These are phyloP conservation scores for Elephas maximus DNA, from an alignment of 2,113 vertebrate species.

Conservation along the genomic window DNA sequence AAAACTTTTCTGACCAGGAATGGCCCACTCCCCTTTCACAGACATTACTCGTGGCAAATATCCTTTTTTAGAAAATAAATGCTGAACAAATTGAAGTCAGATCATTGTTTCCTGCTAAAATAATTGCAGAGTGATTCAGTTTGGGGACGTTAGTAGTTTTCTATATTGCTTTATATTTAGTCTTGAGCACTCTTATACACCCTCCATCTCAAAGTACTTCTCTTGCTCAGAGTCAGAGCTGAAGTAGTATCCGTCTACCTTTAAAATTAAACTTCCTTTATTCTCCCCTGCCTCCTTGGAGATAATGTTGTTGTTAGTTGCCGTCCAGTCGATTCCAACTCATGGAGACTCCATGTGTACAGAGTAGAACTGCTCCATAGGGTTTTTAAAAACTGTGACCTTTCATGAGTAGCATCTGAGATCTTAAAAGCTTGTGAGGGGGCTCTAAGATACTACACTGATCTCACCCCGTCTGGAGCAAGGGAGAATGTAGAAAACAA, in stretches of 20 bases:
- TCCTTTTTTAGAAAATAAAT: constrained; percentile 72
- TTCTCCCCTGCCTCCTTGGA: not conserved
- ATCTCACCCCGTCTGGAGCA: too few species aligned
- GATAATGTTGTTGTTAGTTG: not conserved
- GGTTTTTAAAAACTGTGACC: not conserved
- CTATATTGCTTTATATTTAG: not conserved
- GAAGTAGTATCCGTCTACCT: not conserved
- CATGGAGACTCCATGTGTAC: not conserved
- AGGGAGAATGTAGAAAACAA: too few species aligned
- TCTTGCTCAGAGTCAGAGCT: not conserved
- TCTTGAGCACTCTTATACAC: not conserved
- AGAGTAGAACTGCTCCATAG: not conserved
- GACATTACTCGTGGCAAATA: constrained; percentile 73
- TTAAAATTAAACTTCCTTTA: not conserved
- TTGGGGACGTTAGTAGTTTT: not conserved
- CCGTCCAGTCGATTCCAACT: not conserved
- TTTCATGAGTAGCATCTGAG: not conserved
- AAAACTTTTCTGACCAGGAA: constrained; percentile 67
- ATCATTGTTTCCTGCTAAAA: constrained; percentile 66
- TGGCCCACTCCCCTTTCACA: constrained; percentile 56
- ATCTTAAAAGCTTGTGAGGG: too few species aligned
- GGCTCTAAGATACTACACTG: too few species aligned
- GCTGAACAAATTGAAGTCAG: constrained; percentile 74
- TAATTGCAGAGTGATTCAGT: constrained; percentile 33
- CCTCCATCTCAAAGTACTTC: not conserved